Evolutionary conservation across 2,888 invertebrate species (phyloP), one percentile per base, ranked within the genome.

Genomic region (Crossocerus cetratus): DNA sequence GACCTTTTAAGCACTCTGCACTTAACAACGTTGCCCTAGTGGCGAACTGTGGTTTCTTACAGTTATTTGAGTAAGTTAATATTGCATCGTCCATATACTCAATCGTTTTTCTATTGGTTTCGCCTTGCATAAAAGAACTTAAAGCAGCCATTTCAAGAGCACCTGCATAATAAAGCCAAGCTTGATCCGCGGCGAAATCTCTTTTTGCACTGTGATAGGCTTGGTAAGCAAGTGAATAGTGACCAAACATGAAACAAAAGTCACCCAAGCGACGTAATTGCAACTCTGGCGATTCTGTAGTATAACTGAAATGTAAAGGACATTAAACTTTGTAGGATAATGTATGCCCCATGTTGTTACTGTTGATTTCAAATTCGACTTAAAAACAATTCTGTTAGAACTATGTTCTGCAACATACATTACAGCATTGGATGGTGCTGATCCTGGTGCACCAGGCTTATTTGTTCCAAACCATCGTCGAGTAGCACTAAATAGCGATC

Each of bases 1-100:
- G 93, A 54, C 94, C 93, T 89, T 95, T 95, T 63, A 99, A 91
- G 84, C 97, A 97, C 85, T 98, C 96, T 3, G 96, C 95, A 80
- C 97, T 97, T 2, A 99, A 91, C 60, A 99, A 91, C 0, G 98
- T 97, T 2, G 98, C 97, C 83, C 99, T 93, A 0, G 97, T 97
- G 1, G 98, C 98, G 88, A 97, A 97, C 85, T 97, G 96, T 2
- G 96, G 95, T 92, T 97, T 94, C 90, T 98, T 95, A 93, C 98
- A 98, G 61, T 95, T 95, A 85, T 95, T 97, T 65, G 97, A 92
- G 90, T 99, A 99, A 21, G 96, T 97, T 2, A 94, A 93, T 84
- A 99, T 97, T 74, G 98, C 97, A 87, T 97, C 97, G 86, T 99
- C 99, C 94, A 99, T 96, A 87, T 99, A 98, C 77, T 95, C 96